Evolutionary conservation across 2,888 invertebrate genomes (phyloP).

Genomic region (Callosobruchus maculatus): DNA sequence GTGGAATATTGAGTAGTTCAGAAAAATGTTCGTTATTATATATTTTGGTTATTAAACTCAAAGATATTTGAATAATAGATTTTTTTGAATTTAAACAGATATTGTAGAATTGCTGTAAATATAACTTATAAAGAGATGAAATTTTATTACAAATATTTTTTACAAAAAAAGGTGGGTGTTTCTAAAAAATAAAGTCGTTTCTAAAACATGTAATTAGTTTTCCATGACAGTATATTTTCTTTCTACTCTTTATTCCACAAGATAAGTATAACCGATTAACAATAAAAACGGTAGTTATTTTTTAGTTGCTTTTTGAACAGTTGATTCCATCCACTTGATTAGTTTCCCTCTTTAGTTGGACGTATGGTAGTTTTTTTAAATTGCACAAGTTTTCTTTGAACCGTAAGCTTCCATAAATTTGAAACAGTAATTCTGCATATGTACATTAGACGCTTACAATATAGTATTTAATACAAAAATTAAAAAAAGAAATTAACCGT

Average conservation of each 20-base stretch:
- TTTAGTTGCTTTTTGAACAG: neutral
- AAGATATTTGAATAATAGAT: no score
- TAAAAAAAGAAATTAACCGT: neutral
- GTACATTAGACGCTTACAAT: neutral
- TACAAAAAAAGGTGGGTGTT: no score
- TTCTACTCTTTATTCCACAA: neutral
- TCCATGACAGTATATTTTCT: neutral
- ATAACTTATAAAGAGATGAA: no score
- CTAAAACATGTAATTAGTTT: no score
- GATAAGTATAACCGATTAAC: neutral
- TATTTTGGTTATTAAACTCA: no score
- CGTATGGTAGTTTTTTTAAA: neutral
- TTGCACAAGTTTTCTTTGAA: neutral
- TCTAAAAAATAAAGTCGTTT: no score
- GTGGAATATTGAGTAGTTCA: neutral
- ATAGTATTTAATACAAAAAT: neutral
- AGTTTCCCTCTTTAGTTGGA: neutral
- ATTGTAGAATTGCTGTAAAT: no score
- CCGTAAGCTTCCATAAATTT: neutral
- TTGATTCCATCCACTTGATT: neutral
- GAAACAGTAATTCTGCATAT: no score
- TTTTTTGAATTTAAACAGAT: no score
- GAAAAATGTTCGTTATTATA: neutral
- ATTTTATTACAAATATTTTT: no score
- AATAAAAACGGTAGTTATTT: neutral